These are phyloP conservation scores for Apteryx mantelli DNA, from an alignment of 2,113 vertebrate species.

Conservation along the genomic window DNA sequence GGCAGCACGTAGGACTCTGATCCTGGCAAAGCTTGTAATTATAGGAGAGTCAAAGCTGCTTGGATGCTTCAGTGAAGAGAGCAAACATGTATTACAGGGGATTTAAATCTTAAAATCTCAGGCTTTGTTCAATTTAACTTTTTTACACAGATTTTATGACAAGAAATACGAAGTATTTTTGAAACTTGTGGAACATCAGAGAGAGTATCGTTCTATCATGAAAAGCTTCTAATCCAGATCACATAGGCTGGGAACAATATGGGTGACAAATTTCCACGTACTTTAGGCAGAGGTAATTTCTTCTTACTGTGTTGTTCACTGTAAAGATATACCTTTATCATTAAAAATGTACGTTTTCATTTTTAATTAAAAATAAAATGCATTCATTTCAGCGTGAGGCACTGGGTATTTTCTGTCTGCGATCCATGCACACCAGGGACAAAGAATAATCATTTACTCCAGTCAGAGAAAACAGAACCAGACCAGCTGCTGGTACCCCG, in stretches of 20 bases:
- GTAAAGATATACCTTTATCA: neutral
- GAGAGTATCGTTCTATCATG: constrained; percentile 90
- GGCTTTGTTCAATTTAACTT: neutral
- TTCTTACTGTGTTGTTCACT: neutral
- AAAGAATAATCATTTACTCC: neutral
- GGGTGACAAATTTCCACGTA: neutral
- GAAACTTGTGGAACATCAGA: constrained; percentile 89
- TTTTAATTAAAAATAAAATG: constrained; percentile 50
- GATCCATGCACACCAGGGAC: neutral
- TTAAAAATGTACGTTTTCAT: neutral
- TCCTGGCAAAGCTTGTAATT: rapidly evolving
- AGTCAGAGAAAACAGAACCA: neutral
- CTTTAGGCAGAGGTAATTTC: neutral
- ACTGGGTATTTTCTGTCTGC: neutral
- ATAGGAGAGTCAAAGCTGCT: neutral
- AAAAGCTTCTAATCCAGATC: constrained; percentile 6
- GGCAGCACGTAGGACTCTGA: rapidly evolving
- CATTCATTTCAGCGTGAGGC: neutral
- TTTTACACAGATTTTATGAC: constrained; percentile 86
- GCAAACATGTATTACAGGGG: neutral
- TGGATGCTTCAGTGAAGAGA: neutral
- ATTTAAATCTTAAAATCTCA: neutral
- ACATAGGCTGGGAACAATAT: neutral
- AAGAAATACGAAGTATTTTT: constrained; percentile 92
- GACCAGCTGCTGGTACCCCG: neutral